Conservation (phyloP, 2,888 invertebrate genomes). For the Brachylomia viminalis region DNA sequence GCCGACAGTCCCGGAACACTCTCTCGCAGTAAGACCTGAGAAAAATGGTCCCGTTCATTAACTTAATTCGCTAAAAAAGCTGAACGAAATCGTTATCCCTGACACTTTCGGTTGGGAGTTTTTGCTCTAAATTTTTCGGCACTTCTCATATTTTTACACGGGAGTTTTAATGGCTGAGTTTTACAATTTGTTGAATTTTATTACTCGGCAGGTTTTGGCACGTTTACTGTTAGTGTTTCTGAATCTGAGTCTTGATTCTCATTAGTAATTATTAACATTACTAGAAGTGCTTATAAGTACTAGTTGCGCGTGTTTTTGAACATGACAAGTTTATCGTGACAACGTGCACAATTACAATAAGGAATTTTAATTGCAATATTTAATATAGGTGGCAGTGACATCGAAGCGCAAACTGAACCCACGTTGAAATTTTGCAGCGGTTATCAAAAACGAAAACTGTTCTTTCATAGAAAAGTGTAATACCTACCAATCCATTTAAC, state of each 20-base stretch:
- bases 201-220: constrained; percentile 19
- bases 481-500: too few relatives aligned
- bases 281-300: too few relatives aligned
- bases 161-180: constrained; percentile 38
- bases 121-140: constrained; percentile 42
- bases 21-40: constrained; percentile 96
- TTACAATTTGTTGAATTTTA: constrained; percentile 26
- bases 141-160: constrained; percentile 32
- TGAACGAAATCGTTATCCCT: constrained; percentile 59
- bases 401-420: too few relatives aligned
- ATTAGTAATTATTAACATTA: not conserved
- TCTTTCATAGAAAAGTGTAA: too few relatives aligned
- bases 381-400: too few relatives aligned
- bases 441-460: too few relatives aligned
- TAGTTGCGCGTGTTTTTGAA: not conserved
- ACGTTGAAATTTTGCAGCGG: too few relatives aligned
- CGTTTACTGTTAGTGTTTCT: constrained; percentile 1
- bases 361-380: not conserved
- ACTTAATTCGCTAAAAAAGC: constrained; percentile 63
- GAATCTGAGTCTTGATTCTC: not conserved
- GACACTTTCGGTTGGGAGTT: constrained; percentile 51
- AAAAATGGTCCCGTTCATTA: constrained; percentile 60
- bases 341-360: not conserved
- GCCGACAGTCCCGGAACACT: constrained; percentile 96
- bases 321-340: too few relatives aligned